These are phyloP conservation scores for Ptychoptera contaminata DNA, from an alignment of 2,888 invertebrate species.

Conservation along the genomic window DNA sequence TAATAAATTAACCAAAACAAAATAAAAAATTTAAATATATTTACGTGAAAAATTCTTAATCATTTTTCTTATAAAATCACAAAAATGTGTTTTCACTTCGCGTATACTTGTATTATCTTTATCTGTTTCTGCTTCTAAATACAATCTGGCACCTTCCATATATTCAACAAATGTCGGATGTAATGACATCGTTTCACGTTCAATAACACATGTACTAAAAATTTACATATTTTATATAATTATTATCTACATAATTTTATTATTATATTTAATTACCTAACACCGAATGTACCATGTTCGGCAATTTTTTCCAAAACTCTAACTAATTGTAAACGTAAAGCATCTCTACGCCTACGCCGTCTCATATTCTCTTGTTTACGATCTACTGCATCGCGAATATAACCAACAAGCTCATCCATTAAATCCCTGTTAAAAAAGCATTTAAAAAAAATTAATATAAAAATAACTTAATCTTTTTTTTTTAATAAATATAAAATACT, in stretches of 20 bases:
- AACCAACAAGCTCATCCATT: conserved; percentile 84
- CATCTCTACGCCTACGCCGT: conserved; percentile 76
- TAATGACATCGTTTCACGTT: conserved; percentile 65
- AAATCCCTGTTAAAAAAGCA: conserved; percentile 51
- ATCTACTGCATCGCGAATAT: conserved; percentile 91
- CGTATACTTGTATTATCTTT: conserved; percentile 77
- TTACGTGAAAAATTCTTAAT: conserved; percentile 84
- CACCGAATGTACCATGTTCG: conserved; percentile 76
- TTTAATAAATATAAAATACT: conserved; percentile 40
- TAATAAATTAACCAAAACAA: conserved; percentile 1
- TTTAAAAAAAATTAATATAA: background rate
- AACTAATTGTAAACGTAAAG: conserved; percentile 78
- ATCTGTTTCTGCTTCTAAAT: conserved; percentile 85
- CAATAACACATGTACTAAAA: conserved; percentile 61
- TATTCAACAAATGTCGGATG: conserved; percentile 85
- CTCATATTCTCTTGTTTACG: conserved; percentile 95
- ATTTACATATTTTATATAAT: conserved; percentile 7
- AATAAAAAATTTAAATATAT: conserved; percentile 17
- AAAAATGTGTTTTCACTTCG: conserved; percentile 86
- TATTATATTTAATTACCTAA: conserved; percentile 34
- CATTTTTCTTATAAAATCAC: conserved; percentile 84
- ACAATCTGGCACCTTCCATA: conserved; percentile 82
- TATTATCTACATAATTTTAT: background rate
- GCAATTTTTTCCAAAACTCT: conserved; percentile 85
- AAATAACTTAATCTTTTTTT: background rate